Percentiles rank a stretch among this genome's conserved stretches.
Evolutionary conservation across 2,888 invertebrate species (phyloP).

Genomic region (Pandemis heparana): DNA sequence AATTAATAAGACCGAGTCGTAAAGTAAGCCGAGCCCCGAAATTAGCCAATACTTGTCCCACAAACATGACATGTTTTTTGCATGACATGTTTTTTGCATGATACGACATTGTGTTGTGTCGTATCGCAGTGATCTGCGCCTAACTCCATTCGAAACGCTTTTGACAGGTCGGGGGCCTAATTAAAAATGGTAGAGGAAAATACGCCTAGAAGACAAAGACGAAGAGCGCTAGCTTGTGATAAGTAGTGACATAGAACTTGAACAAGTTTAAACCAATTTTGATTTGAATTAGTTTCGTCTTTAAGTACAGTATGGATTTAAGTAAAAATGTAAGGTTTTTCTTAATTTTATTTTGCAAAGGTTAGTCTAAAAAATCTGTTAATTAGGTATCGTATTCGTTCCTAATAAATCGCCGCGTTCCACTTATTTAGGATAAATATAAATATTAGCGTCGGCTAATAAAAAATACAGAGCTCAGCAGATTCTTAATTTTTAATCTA

Average conservation of each 20-base stretch:
- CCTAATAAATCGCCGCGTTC: not conserved
- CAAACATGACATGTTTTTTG: not conserved
- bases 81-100: constrained; percentile 6
- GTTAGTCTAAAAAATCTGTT: not conserved
- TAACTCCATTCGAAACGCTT: not conserved
- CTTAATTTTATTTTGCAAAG: no score
- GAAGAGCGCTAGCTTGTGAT: not conserved
- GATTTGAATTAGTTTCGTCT: no score
- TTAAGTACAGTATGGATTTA: no score
- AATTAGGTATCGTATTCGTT: not conserved
- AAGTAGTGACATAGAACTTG: not conserved
- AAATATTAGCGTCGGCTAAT: not conserved
- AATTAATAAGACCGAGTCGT: constrained; percentile 18
- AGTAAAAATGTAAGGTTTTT: no score
- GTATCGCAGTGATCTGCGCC: constrained; percentile 2
- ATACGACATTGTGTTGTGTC: not conserved
- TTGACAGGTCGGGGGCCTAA: not conserved
- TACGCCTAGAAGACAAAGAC: not conserved
- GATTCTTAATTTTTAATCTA: constrained; percentile 16
- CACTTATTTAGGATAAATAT: constrained; percentile 7
- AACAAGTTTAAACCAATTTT: not conserved
- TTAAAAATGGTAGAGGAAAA: not conserved
- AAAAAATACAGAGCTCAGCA: constrained; percentile 22
- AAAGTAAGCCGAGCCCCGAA: constrained; percentile 8
- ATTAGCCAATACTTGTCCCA: constrained; percentile 6